These are phyloP conservation scores for Phortica okadai DNA, from an alignment of 2,888 invertebrate species.

Conservation along the genomic window DNA sequence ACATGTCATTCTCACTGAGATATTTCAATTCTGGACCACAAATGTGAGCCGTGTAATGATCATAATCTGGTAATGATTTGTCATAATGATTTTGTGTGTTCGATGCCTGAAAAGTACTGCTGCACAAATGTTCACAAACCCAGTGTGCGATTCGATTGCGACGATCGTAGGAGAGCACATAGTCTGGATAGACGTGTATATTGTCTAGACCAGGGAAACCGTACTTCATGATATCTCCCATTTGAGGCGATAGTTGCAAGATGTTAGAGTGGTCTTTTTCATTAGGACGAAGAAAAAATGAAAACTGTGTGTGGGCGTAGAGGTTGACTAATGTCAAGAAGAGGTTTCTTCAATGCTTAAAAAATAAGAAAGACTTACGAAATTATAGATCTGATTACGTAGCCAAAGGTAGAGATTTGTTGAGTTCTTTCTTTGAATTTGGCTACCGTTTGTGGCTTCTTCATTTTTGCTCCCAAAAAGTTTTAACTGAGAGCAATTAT, in stretches of 20 bases:
- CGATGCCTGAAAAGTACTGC: not conserved
- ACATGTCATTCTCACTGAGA: constrained; percentile 82
- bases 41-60: constrained; percentile 78
- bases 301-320: constrained; percentile 4
- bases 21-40: constrained; percentile 84
- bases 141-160: constrained; percentile 91
- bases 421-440: not conserved
- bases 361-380: constrained; percentile 33
- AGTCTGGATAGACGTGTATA: constrained; percentile 90
- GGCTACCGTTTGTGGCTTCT: not conserved
- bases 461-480: not conserved
- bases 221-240: constrained; percentile 90
- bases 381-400: constrained; percentile 18
- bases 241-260: constrained; percentile 53
- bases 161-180: constrained; percentile 92
- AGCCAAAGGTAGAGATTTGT: constrained; percentile 33
- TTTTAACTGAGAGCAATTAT: not conserved
- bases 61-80: constrained; percentile 73
- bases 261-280: not conserved
- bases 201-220: constrained; percentile 94
- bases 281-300: not conserved
- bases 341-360: not conserved
- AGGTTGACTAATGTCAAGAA: not conserved
- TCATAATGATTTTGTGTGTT: not conserved
- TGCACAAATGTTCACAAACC: constrained; percentile 93